These are phyloP conservation scores for Ophion ellenae DNA, from an alignment of 2,888 invertebrate genomes.

Conservation along the genomic window DNA sequence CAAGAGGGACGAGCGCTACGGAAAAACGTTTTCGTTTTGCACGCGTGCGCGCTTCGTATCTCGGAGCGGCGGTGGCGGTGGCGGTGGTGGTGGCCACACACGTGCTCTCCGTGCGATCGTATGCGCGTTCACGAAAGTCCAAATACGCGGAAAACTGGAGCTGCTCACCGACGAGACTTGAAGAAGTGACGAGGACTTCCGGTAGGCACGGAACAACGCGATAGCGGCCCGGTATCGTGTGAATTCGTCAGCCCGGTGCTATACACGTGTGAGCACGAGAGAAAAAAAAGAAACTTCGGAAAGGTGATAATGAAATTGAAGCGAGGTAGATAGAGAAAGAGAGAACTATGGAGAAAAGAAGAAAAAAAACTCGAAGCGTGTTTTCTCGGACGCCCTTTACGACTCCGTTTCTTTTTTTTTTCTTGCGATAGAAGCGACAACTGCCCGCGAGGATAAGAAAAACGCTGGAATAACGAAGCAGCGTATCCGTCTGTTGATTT, in stretches of 20 bases:
- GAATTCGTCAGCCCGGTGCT: background rate
- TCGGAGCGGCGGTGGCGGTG: background rate
- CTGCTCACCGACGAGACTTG: conserved; percentile 6
- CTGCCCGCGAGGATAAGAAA: background rate
- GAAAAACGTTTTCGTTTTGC: conserved; percentile 14
- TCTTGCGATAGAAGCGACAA: background rate
- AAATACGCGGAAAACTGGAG: conserved; percentile 15
- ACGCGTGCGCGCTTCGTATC: conserved; percentile 30
- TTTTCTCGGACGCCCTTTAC: too few relatives aligned
- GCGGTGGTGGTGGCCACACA: background rate
- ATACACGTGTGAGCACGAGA: background rate
- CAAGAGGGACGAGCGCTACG: conserved; percentile 68
- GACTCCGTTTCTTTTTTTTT: background rate
- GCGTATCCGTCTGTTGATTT: too few relatives aligned
- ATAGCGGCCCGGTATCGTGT: background rate
- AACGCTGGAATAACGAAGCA: background rate
- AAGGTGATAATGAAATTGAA: background rate
- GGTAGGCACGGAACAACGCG: background rate
- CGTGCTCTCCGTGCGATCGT: background rate
- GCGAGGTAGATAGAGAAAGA: background rate
- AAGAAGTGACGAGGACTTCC: conserved; percentile 21
- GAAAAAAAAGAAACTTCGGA: background rate
- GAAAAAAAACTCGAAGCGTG: background rate
- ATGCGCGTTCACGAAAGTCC: background rate
- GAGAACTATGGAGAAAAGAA: background rate